Conservation (phyloP, 2,888 invertebrate genomes). For the Pyrocoelia pectoralis region DNA sequence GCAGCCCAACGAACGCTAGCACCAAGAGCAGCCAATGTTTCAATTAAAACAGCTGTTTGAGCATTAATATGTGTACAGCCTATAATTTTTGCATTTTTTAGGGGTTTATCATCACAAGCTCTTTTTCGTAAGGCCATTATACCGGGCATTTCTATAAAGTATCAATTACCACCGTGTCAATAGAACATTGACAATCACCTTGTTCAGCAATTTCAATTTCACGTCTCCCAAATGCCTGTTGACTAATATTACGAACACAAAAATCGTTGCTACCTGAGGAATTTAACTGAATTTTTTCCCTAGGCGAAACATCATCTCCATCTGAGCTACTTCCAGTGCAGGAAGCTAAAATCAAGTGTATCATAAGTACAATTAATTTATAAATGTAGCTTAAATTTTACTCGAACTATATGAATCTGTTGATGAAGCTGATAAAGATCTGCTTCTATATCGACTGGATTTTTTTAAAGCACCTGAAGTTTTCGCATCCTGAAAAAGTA, state of each 20-base stretch:
- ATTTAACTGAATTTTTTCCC: slow-evolving; percentile 91
- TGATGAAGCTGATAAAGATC: slow-evolving; percentile 92
- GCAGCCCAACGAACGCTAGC: slow-evolving; percentile 96
- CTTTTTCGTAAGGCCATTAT: slow-evolving; percentile 93
- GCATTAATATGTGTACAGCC: slow-evolving; percentile 99
- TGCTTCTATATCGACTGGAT: slow-evolving; percentile 85
- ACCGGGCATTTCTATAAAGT: slow-evolving; percentile 89
- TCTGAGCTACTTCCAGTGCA: slow-evolving; percentile 89
- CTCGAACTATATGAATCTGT: slow-evolving; percentile 95
- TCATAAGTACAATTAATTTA: not conserved
- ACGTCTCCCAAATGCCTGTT: slow-evolving; percentile 91
- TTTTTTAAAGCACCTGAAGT: slow-evolving; percentile 83
- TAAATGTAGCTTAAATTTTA: slow-evolving; percentile 53
- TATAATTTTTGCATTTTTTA: slow-evolving; percentile 92
- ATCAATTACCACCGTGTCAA: not conserved
- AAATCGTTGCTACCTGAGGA: slow-evolving; percentile 87
- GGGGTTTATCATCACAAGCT: slow-evolving; percentile 91
- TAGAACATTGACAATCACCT: slow-evolving; percentile 58
- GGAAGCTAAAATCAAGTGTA: slow-evolving; percentile 52
- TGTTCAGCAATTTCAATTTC: slow-evolving; percentile 99
- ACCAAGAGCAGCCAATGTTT: slow-evolving; percentile 87
- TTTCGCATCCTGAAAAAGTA: slow-evolving; percentile 63
- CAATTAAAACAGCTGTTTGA: slow-evolving; percentile 95
- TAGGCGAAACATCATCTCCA: slow-evolving; percentile 91
- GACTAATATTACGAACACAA: slow-evolving; percentile 93